These are phyloP conservation scores for Girardinichthys multiradiatus DNA, from an alignment of 2,113 vertebrate genomes.

Conservation along the genomic window DNA sequence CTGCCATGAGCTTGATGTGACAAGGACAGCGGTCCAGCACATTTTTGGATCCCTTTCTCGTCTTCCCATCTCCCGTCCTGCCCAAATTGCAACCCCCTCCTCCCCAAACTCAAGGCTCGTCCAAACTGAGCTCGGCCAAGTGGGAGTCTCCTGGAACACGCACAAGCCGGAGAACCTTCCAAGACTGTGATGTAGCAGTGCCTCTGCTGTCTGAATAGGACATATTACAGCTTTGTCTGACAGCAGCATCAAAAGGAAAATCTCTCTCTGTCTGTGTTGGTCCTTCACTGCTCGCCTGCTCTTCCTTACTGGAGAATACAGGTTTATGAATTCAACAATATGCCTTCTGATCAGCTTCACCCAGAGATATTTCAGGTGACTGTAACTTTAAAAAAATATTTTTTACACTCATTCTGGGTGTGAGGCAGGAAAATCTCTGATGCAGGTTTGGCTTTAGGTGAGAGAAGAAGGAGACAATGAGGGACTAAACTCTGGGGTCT, in stretches of 20 bases:
- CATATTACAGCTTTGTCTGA: slow-evolving; percentile 44
- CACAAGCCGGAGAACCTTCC: slow-evolving; percentile 15
- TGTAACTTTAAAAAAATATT: slow-evolving; percentile 27
- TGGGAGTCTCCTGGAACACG: slow-evolving; percentile 63
- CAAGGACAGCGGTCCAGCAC: slow-evolving; percentile 57
- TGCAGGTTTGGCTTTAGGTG: slow-evolving; percentile 1
- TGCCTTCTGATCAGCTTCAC: slow-evolving; percentile 24
- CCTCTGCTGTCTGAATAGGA: slow-evolving; percentile 58
- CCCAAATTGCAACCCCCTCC: slow-evolving; percentile 36
- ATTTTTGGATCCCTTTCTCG: slow-evolving; percentile 64
- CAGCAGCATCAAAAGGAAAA: slow-evolving; percentile 26
- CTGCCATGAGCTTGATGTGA: slow-evolving; percentile 60
- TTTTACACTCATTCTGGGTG: not conserved
- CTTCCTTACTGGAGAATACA: slow-evolving; percentile 2
- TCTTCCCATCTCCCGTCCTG: slow-evolving; percentile 42
- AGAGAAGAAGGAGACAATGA: slow-evolving; percentile 1
- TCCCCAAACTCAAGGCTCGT: slow-evolving; percentile 32
- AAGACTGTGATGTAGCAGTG: slow-evolving; percentile 64
- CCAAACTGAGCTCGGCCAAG: slow-evolving; percentile 65
- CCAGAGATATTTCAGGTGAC: slow-evolving; percentile 20
- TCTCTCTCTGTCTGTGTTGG: slow-evolving; percentile 8
- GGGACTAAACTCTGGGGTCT: slow-evolving; percentile 22
- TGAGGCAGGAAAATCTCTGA: not conserved
- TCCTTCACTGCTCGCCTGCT: not conserved
- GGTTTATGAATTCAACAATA: slow-evolving; percentile 32